phyloP scores from a whole-genome alignment of 2,888 invertebrate genomes.

The Drosophila antonietae region DNA sequence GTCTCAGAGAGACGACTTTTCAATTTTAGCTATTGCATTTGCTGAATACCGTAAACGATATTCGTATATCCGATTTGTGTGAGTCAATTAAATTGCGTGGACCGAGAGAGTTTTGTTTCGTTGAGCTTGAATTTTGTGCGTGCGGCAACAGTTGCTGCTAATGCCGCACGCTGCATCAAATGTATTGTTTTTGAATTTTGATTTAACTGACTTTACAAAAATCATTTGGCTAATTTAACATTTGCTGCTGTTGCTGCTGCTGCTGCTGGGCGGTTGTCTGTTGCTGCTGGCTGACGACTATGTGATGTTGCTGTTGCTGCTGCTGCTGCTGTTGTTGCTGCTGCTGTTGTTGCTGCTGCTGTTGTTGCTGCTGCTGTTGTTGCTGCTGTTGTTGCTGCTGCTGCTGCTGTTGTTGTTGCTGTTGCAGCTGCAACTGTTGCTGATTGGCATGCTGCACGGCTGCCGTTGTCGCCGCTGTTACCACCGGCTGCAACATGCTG shows the following conservation, averaged over 20 bases:
- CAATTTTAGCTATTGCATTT: conserved; percentile 43
- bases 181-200: conserved; percentile 60
- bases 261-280: conserved; percentile 70
- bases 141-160: conserved; percentile 25
- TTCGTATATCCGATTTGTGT: conserved; percentile 70
- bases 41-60: conserved; percentile 42
- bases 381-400: conserved; percentile 75
- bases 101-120: conserved; percentile 48
- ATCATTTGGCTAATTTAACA: conserved; percentile 84
- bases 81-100: conserved; percentile 74
- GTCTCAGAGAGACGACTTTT: conserved; percentile 1
- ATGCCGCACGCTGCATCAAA: conserved; percentile 19
- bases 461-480: conserved; percentile 78
- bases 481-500: conserved; percentile 83
- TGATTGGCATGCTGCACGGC: conserved; percentile 83
- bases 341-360: conserved; percentile 75
- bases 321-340: conserved; percentile 71
- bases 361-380: conserved; percentile 72
- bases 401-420: conserved; percentile 77
- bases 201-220: conserved; percentile 83
- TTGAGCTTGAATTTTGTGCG: conserved; percentile 28
- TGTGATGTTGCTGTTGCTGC: conserved; percentile 61
- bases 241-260: conserved; percentile 83
- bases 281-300: conserved; percentile 73
- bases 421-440: conserved; percentile 86